These are phyloP conservation scores for Notechis scutatus DNA, from an alignment of 2,113 vertebrate genomes.

Conservation along the genomic window DNA sequence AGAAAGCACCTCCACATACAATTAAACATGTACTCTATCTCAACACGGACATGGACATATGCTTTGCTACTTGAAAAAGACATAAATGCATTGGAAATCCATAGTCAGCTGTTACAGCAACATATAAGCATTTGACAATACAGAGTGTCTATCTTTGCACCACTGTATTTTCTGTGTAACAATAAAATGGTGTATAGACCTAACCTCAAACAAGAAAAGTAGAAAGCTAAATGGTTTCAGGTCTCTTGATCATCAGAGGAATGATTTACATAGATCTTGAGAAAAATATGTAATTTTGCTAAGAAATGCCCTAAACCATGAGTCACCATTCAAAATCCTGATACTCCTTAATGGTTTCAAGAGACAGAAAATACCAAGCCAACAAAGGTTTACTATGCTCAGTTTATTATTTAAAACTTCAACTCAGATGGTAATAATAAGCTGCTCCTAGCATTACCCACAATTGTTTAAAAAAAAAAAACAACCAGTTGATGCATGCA, in stretches of 20 bases:
- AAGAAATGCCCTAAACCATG: slow-evolving; percentile 55
- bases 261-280: slow-evolving; percentile 62
- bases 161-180: not conserved
- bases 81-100: not conserved
- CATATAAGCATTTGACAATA: not conserved
- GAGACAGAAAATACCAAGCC: slow-evolving; percentile 40
- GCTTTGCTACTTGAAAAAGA: not conserved
- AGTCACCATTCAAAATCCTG: slow-evolving; percentile 57
- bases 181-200: not conserved
- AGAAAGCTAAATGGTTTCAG: slow-evolving; percentile 21
- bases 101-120: not conserved
- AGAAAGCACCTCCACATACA: not conserved
- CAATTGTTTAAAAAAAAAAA: not conserved
- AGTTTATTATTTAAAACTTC: slow-evolving; percentile 31
- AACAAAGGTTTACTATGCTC: slow-evolving; percentile 42
- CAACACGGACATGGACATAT: not conserved
- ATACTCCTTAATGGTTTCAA: slow-evolving; percentile 55
- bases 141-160: not conserved
- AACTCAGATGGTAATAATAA: not conserved
- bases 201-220: not conserved
- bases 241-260: slow-evolving; percentile 38
- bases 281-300: slow-evolving; percentile 63
- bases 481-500: not conserved
- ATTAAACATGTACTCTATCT: not conserved
- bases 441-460: not conserved